Evolutionary conservation across 2,797 vertebrate species (phyloP), one percentile per base, ranked within the genome.

Genomic region (Scolopax rusticola): DNA sequence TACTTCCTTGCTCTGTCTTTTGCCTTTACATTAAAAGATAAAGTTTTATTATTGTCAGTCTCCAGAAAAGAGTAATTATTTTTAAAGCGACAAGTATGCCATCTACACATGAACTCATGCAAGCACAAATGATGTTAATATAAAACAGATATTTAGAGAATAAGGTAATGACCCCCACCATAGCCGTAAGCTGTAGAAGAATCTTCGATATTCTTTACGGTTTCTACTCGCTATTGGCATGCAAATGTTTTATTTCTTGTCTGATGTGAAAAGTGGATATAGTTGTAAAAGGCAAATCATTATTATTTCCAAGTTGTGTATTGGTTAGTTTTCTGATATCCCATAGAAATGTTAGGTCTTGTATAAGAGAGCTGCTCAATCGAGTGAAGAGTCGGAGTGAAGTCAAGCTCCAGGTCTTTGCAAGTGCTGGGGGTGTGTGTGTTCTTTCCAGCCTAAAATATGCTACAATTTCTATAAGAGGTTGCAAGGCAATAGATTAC

Each of bases 1-100:
- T 38, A 25, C n/a, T 89, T 95, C 64, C 69, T 88, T 84, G 8
- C 83, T 93, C 75, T 89, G 21, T 84, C 81, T 84, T 89, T 88
- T 59, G 15, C 41, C 12, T 93, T 50, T 81, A 24, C 32, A 8
- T 60, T 89, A 92, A 91, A 84, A 88, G 83, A 73, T 60, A 25
- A 84, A 85, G 11, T 93, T 94, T 9, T 65, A 57, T 63, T 95
- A n/a, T 43, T 87, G 11, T 59, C 85, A 40, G 41, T 92, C 45
- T 61, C 36, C 51, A 67, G 79, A 67, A 70, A 14, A 50, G 36
- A 36, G 36, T 61, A 18, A 67, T 84, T 51, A 63, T 83, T 84
- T 89, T 48, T 65, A 47, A 56, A 73, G 81, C n/a, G 3, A 69
- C 68, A 88, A 53, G 6, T 38, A 21, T 68, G 17, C 23, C 14